phyloP scores from a whole-genome alignment of 2,888 invertebrate species.

The Trissolcus japonicus region DNA sequence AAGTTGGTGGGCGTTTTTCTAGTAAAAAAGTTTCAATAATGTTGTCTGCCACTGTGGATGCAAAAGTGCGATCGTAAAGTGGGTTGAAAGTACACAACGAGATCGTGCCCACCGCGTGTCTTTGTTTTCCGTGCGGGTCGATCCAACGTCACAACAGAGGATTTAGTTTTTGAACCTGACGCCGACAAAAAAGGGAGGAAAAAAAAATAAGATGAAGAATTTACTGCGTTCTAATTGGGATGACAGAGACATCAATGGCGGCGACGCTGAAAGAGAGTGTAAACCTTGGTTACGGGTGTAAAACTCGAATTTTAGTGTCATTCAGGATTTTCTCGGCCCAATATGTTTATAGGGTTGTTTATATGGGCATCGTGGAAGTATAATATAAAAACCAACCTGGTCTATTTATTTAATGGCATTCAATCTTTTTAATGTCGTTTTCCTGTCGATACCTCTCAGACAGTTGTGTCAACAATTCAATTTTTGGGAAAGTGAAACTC shows the following conservation, averaged over 20 bases:
- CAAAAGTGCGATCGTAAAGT: slow-evolving; percentile 35
- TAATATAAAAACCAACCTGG: slow-evolving; percentile 40
- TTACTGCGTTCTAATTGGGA: slow-evolving; percentile 75
- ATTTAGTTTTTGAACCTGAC: slow-evolving; percentile 20
- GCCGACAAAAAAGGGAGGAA: slow-evolving; percentile 30
- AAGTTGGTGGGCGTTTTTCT: slow-evolving; percentile 16
- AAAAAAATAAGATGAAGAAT: slow-evolving; percentile 60
- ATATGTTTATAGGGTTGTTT: slow-evolving; percentile 71
- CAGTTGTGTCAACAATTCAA: slow-evolving; percentile 27
- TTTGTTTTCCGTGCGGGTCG: slow-evolving; percentile 34
- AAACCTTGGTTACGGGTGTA: slow-evolving; percentile 73
- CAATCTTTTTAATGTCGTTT: slow-evolving; percentile 28
- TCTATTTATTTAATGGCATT: slow-evolving; percentile 31
- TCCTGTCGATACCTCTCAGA: slow-evolving; percentile 17
- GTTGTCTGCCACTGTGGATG: slow-evolving; percentile 19
- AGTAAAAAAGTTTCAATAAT: slow-evolving; percentile 31
- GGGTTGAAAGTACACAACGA: slow-evolving; percentile 27
- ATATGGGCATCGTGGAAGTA: slow-evolving; percentile 63
- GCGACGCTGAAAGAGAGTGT: slow-evolving; percentile 67
- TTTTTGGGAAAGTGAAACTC: slow-evolving; percentile 23
- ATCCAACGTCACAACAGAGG: slow-evolving; percentile 37
- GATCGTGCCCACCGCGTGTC: slow-evolving; percentile 23
- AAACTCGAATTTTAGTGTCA: slow-evolving; percentile 75
- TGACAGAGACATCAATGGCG: slow-evolving; percentile 75
- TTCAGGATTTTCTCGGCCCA: slow-evolving; percentile 60